Conservation (phyloP, 2,797 vertebrate genomes). For the Intellagama lesueurii region DNA sequence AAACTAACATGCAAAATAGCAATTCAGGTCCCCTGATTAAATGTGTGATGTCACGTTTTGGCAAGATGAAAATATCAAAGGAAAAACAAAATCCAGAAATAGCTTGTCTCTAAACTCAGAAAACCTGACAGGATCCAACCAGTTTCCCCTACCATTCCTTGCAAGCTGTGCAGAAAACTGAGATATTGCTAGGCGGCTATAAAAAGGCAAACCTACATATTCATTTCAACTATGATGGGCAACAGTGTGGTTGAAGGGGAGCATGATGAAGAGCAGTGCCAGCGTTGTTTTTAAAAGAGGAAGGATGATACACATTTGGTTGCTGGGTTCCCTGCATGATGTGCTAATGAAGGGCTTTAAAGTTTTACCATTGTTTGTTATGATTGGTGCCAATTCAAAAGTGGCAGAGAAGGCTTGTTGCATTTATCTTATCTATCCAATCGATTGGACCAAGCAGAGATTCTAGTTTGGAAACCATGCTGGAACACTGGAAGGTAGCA, state of each 20-base stretch:
- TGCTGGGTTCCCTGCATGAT: background rate
- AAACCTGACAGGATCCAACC: background rate
- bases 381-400: background rate
- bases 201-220: background rate
- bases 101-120: background rate
- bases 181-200: background rate
- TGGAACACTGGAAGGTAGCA: background rate
- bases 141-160: background rate
- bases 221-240: background rate
- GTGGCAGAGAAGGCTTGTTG: background rate
- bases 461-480: background rate
- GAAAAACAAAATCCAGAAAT: background rate
- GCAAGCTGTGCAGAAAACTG: background rate
- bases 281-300: background rate
- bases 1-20: background rate
- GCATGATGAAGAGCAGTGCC: no score
- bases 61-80: background rate
- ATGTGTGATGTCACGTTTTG: background rate
- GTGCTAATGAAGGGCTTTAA: background rate
- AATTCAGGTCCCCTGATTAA: background rate
- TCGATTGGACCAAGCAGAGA: background rate
- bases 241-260: no score
- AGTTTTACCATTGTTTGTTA: background rate
- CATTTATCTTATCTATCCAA: background rate
- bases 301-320: background rate